Percentiles rank a stretch among this genome's conserved stretches.
These are phyloP conservation scores for Odontophorus gujanensis DNA, from an alignment of 2,113 vertebrate genomes.

Conservation along the genomic window DNA sequence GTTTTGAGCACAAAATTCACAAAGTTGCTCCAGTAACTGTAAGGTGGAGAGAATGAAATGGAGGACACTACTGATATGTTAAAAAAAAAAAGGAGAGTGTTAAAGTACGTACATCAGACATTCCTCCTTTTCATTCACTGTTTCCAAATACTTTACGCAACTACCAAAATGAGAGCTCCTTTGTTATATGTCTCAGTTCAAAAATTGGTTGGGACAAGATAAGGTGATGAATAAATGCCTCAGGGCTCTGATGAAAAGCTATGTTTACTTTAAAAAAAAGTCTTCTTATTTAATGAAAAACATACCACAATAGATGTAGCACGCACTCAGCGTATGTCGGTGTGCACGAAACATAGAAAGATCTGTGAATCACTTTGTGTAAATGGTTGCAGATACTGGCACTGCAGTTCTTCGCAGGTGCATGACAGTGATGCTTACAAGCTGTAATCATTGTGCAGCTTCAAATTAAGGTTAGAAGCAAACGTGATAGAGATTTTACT, in stretches of 20 bases:
- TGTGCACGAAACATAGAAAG: conserved; percentile 18
- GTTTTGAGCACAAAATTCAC: not conserved
- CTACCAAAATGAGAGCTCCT: not conserved
- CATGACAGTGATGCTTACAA: not conserved
- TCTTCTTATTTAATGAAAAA: conserved; percentile 55
- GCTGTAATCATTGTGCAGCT: not conserved
- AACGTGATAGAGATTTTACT: not conserved
- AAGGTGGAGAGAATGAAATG: not conserved
- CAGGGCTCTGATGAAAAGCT: conserved; percentile 52
- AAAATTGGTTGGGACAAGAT: conserved; percentile 41
- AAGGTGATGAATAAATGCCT: conserved; percentile 41
- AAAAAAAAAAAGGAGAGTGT: not conserved
- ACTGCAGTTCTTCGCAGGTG: not conserved
- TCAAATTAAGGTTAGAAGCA: not conserved
- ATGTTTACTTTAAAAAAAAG: not conserved
- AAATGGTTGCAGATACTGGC: conserved; percentile 23
- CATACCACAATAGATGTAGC: conserved; percentile 41
- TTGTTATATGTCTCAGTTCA: not conserved
- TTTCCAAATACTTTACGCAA: not conserved
- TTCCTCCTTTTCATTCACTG: not conserved
- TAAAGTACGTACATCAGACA: not conserved
- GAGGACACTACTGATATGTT: not conserved
- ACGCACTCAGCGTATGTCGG: conserved; percentile 51
- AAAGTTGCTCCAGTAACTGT: not conserved
- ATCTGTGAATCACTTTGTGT: not conserved